Conservation (phyloP, 2,888 invertebrate genomes). For the Eristalis intricaria region DNA sequence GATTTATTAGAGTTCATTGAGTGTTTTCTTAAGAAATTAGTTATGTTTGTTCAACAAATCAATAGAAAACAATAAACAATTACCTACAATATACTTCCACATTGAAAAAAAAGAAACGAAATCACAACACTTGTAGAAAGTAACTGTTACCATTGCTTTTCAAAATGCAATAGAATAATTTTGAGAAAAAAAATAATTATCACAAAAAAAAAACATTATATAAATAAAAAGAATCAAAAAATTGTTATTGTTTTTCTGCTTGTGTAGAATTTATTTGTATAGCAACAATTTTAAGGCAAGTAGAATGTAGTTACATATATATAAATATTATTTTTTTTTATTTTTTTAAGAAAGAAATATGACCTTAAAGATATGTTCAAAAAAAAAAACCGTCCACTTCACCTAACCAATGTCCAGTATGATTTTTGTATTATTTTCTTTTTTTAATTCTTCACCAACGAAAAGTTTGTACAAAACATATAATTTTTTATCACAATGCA, state of each 20-base stretch:
- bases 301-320: slow-evolving; percentile 76
- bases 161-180: slow-evolving; percentile 57
- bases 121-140: slow-evolving; percentile 55
- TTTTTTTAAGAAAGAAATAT: slow-evolving; percentile 26
- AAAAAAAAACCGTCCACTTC: slow-evolving; percentile 19
- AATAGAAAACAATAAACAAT: slow-evolving; percentile 51
- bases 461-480: slow-evolving; percentile 32
- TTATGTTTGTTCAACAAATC: slow-evolving; percentile 49
- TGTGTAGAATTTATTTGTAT: slow-evolving; percentile 79
- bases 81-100: neutral
- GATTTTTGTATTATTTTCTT: slow-evolving; percentile 16
- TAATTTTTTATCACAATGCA: slow-evolving; percentile 27
- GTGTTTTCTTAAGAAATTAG: slow-evolving; percentile 45
- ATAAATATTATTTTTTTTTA: slow-evolving; percentile 40
- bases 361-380: slow-evolving; percentile 17
- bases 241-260: slow-evolving; percentile 77
- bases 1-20: slow-evolving; percentile 69
- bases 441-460: slow-evolving; percentile 27
- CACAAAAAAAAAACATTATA: slow-evolving; percentile 32
- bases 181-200: slow-evolving; percentile 3
- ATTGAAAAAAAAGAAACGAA: slow-evolving; percentile 33
- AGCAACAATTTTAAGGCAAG: slow-evolving; percentile 76
- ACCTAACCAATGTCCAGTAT: slow-evolving; percentile 40
- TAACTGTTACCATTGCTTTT: slow-evolving; percentile 60
- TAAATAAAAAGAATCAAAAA: slow-evolving; percentile 31